phyloP scores from a whole-genome alignment of 2,888 invertebrate species.

The Archips xylosteana region DNA sequence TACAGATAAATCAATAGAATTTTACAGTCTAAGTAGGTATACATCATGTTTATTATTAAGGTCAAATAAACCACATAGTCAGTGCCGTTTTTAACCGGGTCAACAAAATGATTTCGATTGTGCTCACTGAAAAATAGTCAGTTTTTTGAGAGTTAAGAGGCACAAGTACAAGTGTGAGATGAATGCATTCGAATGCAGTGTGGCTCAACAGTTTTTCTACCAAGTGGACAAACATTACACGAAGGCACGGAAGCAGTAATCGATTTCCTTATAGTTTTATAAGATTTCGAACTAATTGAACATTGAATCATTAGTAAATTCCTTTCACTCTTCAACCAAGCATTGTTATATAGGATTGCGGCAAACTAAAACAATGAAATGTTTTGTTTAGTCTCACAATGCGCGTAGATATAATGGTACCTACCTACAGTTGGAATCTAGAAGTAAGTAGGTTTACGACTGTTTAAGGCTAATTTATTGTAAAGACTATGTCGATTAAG shows the following conservation, averaged over 20 bases:
- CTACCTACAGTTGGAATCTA: slow-evolving; percentile 11
- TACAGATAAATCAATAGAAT: too few species aligned
- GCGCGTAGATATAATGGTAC: not conserved
- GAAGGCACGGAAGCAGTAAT: slow-evolving; percentile 44
- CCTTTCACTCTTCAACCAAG: slow-evolving; percentile 66
- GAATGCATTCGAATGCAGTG: too few species aligned
- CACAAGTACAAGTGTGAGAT: too few species aligned
- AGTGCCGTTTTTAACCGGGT: too few species aligned
- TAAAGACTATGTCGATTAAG: slow-evolving; percentile 3
- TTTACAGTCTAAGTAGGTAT: too few species aligned
- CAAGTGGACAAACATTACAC: not conserved
- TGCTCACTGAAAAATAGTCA: too few species aligned
- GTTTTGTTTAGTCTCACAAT: slow-evolving; percentile 50
- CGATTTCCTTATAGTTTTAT: slow-evolving; percentile 67
- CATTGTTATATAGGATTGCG: slow-evolving; percentile 55
- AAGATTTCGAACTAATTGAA: slow-evolving; percentile 73
- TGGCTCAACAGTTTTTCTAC: too few species aligned
- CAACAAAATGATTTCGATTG: too few species aligned
- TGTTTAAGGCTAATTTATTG: slow-evolving; percentile 27
- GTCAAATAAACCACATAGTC: too few species aligned
- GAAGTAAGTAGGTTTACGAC: not conserved
- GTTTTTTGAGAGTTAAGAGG: too few species aligned
- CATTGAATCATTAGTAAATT: slow-evolving; percentile 64
- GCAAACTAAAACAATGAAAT: slow-evolving; percentile 60
- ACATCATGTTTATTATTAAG: too few species aligned